Percentiles rank a stretch among this genome's conserved stretches.
Conservation (phyloP, 1,140 invertebrate genomes). For the Brachystomella parvula region DNA sequence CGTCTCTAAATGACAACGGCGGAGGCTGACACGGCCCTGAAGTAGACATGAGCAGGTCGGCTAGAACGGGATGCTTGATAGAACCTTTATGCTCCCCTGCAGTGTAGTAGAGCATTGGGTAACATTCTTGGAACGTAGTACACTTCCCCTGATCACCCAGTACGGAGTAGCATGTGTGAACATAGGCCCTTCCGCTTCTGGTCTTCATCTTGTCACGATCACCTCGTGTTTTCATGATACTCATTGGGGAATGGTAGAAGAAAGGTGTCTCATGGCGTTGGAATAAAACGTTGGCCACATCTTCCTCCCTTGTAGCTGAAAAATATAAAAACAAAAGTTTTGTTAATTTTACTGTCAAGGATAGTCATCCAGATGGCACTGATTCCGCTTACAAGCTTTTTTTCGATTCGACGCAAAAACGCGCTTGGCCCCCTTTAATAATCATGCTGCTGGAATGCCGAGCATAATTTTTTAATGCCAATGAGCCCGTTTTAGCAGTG, state of each 20-base stretch:
- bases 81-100: constrained; percentile 14
- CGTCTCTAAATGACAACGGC: constrained; percentile 12
- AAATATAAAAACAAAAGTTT: not conserved
- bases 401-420: too few relatives aligned
- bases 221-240: not conserved
- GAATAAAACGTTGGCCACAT: not conserved
- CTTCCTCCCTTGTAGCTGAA: constrained; percentile 7
- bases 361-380: too few relatives aligned
- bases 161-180: constrained; percentile 12
- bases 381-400: too few relatives aligned
- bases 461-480: too few relatives aligned
- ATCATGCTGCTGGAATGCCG: too few relatives aligned
- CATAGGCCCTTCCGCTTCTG: not conserved
- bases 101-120: constrained; percentile 19
- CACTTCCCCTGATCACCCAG: constrained; percentile 14
- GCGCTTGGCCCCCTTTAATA: too few relatives aligned
- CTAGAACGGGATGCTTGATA: constrained; percentile 22
- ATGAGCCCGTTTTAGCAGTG: too few relatives aligned
- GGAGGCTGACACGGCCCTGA: constrained; percentile 19
- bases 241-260: not conserved
- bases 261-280: not conserved
- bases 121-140: constrained; percentile 17
- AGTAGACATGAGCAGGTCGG: constrained; percentile 13
- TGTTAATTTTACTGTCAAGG: not conserved
- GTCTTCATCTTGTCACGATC: not conserved